Evolutionary conservation across 2,797 vertebrate genomes (phyloP), one percentile per base, ranked within the genome.

Genomic region (Masticophis lateralis): DNA sequence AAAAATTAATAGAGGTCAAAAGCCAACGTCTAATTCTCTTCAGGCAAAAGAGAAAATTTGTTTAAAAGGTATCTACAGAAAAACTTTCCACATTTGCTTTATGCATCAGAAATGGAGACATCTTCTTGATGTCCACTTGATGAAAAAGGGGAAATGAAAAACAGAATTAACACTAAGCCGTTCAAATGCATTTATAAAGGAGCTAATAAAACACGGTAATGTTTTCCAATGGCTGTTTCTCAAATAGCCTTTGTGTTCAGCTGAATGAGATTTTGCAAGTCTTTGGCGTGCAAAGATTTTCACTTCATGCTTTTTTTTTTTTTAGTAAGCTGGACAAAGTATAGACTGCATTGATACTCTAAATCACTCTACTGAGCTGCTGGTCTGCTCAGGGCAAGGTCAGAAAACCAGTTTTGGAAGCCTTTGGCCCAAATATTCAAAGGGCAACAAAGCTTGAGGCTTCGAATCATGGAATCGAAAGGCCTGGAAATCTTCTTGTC

Each of bases 1-100:
- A 96, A 96, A 96, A 96, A 97, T 95, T 96, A 97, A 95, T 94
- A 94, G 94, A 97, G 96, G 95, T 95, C 91, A 95, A 96, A 97
- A 97, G 94, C 57, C 94, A 96, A 83, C 47, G 95, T 96, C 90
- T 94, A 95, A 96, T 96, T 95, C 95, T 96, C 97, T 96, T 96
- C 94, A 96, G 94, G 95, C 94, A 94, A 97, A 96, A 95, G 95
- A 61, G 95, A 94, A 92, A 94, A 95, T 93, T 94, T 94, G 96
- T 96, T 96, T 96, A 95, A 96, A 94, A 96, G 66, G 56, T 93
- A 94, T 95, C 96, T 95, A 90, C 56, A 92, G 93, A 66, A 13
- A 12, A 69, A 92, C 47, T 91, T 93, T 93, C 14, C 27, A 79
- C 22, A 61, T 86, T 96, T 93, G 86, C 90, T 94, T 94, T 88